Evolutionary conservation across 2,113 vertebrate genomes (phyloP).

Genomic region (Pterocles burchelli): DNA sequence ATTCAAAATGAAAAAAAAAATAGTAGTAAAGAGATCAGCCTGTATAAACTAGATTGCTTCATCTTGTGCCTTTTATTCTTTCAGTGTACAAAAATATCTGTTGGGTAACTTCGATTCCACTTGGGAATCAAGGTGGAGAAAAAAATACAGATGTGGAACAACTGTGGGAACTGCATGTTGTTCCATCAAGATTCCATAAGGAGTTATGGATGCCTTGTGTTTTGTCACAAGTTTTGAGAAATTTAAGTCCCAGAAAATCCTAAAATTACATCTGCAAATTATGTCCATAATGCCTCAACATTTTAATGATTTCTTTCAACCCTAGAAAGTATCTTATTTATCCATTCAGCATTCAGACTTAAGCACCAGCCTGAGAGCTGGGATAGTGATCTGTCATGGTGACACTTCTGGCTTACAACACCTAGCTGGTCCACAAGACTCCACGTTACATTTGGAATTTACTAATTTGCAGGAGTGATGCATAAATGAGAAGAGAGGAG

Average conservation of each 20-base stretch:
- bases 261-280: background rate
- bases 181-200: background rate
- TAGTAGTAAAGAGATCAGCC: background rate
- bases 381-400: slow-evolving; percentile 10
- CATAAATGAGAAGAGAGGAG: background rate
- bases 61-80: background rate
- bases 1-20: background rate
- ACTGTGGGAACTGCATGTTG: background rate
- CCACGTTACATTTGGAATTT: background rate
- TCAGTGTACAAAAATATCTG: background rate
- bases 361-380: background rate
- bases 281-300: background rate
- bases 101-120: background rate
- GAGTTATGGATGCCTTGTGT: background rate
- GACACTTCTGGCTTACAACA: slow-evolving; percentile 27
- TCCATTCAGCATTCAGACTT: background rate
- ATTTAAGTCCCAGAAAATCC: background rate
- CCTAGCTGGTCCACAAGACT: background rate
- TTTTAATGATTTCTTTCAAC: background rate
- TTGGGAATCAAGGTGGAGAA: background rate
- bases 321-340: background rate
- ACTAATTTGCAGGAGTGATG: background rate
- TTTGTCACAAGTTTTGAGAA: background rate
- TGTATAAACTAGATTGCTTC: background rate
- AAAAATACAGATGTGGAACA: background rate